Evolutionary conservation across 2,888 invertebrate genomes (phyloP).

Genomic region (Xestia c-nigrum): DNA sequence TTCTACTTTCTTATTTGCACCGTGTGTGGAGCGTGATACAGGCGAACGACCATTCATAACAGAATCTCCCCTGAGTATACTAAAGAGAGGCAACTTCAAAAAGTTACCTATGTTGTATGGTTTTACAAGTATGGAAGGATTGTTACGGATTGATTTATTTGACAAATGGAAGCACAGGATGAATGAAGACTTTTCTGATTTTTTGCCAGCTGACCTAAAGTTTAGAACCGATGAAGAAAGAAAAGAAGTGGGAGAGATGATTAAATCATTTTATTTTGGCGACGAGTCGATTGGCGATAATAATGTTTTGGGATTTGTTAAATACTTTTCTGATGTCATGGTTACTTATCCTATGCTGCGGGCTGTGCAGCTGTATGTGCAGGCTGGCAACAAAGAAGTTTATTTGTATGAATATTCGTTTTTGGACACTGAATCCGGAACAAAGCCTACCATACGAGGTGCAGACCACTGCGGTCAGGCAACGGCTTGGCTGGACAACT

Average conservation of each 20-base stretch:
- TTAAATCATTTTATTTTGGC: constrained; percentile 75
- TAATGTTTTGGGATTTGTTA: constrained; percentile 66
- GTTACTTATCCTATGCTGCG: constrained; percentile 69
- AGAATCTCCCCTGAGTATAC: constrained; percentile 72
- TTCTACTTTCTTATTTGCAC: constrained; percentile 64
- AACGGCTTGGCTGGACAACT: constrained; percentile 49
- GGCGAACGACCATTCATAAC: constrained; percentile 69
- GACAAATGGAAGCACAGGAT: constrained; percentile 72
- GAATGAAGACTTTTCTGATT: constrained; percentile 78
- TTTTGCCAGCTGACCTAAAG: constrained; percentile 77
- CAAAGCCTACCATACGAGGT: constrained; percentile 66
- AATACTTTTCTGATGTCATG: constrained; percentile 72
- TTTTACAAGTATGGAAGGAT: constrained; percentile 77
- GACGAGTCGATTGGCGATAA: constrained; percentile 64
- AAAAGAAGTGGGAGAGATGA: constrained; percentile 64
- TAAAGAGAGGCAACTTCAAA: constrained; percentile 67
- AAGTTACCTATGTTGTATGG: constrained; percentile 76
- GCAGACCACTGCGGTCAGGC: constrained; percentile 74
- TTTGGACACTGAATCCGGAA: constrained; percentile 59
- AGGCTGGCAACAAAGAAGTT: constrained; percentile 70
- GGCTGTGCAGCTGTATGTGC: constrained; percentile 68
- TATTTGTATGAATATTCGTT: constrained; percentile 77
- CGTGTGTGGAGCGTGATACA: constrained; percentile 64
- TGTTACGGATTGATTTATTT: constrained; percentile 68
- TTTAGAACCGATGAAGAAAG: constrained; percentile 69